Conservation (phyloP, 2,797 vertebrate species). For the Sternotherus odoratus region DNA sequence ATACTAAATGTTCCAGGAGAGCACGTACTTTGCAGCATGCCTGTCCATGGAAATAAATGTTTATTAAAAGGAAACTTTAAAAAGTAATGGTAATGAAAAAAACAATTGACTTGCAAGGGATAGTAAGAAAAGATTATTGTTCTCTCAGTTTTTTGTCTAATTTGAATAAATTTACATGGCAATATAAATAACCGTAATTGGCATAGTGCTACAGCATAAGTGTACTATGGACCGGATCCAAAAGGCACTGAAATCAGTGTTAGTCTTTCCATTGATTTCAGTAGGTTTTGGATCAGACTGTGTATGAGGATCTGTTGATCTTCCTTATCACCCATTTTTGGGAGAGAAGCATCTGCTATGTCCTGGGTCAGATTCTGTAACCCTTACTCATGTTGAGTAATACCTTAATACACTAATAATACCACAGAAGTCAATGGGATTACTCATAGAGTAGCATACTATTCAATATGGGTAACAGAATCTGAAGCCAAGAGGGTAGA, state of each 20-base stretch:
- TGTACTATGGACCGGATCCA: neutral
- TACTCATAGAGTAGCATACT: neutral
- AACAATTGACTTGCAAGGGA: neutral
- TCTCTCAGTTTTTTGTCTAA: neutral
- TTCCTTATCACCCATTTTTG: neutral
- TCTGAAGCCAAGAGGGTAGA: neutral
- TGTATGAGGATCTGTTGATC: neutral
- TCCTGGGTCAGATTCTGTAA: neutral
- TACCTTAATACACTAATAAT: neutral
- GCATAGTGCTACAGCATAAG: neutral
- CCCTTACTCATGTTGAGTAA: neutral
- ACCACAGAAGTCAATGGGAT: neutral
- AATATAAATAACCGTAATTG: neutral
- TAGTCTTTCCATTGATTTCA: neutral
- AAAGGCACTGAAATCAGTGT: neutral
- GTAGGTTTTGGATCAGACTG: neutral
- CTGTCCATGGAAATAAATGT: neutral
- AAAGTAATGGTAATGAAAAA: neutral
- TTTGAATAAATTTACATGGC: neutral
- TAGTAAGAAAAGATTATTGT: neutral
- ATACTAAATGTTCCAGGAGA: neutral
- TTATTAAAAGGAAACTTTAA: neutral
- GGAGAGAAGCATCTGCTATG: neutral
- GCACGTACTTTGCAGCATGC: neutral
- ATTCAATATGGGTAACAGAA: neutral